These are phyloP conservation scores for Euwallacea similis DNA, from an alignment of 1,140 invertebrate species.

Conservation along the genomic window DNA sequence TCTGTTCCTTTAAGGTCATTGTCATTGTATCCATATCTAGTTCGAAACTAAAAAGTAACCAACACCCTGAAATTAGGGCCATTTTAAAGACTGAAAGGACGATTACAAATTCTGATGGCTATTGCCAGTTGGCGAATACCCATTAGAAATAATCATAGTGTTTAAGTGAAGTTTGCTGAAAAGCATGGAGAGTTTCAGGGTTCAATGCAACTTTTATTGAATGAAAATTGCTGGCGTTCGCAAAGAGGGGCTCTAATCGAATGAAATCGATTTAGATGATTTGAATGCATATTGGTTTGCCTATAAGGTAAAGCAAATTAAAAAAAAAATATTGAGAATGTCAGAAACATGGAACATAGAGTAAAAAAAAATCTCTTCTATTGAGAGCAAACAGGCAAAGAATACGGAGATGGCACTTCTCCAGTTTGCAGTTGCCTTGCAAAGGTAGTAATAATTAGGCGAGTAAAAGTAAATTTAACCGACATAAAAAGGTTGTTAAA, in stretches of 20 bases:
- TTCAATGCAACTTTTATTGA: constrained; percentile 33
- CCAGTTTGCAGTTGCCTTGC: not conserved
- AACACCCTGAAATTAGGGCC: constrained; percentile 25
- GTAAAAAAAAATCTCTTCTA: too few species aligned
- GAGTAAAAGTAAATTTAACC: constrained; percentile 23
- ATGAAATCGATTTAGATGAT: too few species aligned
- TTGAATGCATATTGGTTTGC: too few species aligned
- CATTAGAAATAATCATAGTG: constrained; percentile 42
- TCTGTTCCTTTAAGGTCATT: too few species aligned
- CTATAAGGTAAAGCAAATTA: too few species aligned
- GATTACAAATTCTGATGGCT: constrained; percentile 40
- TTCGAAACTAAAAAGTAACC: too few species aligned
- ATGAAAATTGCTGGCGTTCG: constrained; percentile 10
- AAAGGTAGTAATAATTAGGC: constrained; percentile 22
- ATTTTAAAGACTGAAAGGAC: constrained; percentile 12
- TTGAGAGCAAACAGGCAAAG: not conserved
- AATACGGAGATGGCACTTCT: not conserved
- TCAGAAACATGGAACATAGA: too few species aligned
- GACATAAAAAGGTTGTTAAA: constrained; percentile 27
- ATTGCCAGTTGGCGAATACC: constrained; percentile 36
- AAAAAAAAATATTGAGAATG: too few species aligned
- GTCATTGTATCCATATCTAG: too few species aligned
- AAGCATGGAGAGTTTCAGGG: constrained; percentile 17
- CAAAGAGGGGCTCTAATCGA: not conserved
- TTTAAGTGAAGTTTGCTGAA: constrained; percentile 31